Conservation (phyloP, 1,140 invertebrate genomes). For the Bombus waltoni region DNA sequence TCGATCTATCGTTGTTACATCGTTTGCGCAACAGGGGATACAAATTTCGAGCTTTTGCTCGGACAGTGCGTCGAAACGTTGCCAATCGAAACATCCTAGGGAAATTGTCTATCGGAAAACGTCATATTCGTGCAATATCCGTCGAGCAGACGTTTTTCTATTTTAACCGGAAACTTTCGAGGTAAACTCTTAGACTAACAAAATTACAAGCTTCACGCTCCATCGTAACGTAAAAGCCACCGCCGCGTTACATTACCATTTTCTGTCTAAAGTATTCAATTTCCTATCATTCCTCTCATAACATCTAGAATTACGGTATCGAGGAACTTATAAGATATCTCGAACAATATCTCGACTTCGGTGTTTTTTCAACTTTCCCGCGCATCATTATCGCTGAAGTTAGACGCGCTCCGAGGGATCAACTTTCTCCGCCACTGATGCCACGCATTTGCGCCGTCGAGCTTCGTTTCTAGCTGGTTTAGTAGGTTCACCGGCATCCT, state of each 20-base stretch:
- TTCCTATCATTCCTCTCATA: not conserved
- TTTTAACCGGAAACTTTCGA: not conserved
- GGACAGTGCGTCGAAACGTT: too few relatives aligned
- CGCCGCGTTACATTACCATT: not conserved
- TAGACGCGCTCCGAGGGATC: slow-evolving; percentile 47
- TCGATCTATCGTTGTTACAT: too few relatives aligned
- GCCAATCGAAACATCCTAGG: too few relatives aligned
- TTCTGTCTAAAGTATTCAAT: not conserved
- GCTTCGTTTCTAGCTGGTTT: slow-evolving; percentile 49
- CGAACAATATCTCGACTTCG: not conserved
- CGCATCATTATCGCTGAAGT: not conserved
- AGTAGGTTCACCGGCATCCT: slow-evolving; percentile 46
- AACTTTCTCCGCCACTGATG: slow-evolving; percentile 51
- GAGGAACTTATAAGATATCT: not conserved
- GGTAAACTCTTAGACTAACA: not conserved
- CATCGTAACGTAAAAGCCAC: not conserved
- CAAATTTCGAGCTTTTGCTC: too few relatives aligned
- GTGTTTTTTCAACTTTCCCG: slow-evolving; percentile 5
- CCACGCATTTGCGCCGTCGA: slow-evolving; percentile 53
- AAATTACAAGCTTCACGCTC: not conserved
- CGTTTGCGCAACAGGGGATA: too few relatives aligned
- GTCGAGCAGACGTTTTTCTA: too few relatives aligned
- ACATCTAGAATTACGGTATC: not conserved
- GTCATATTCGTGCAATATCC: too few relatives aligned
- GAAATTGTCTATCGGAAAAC: too few relatives aligned